Conservation (phyloP, 2,113 vertebrate genomes). For the Hoplias malabaricus region DNA sequence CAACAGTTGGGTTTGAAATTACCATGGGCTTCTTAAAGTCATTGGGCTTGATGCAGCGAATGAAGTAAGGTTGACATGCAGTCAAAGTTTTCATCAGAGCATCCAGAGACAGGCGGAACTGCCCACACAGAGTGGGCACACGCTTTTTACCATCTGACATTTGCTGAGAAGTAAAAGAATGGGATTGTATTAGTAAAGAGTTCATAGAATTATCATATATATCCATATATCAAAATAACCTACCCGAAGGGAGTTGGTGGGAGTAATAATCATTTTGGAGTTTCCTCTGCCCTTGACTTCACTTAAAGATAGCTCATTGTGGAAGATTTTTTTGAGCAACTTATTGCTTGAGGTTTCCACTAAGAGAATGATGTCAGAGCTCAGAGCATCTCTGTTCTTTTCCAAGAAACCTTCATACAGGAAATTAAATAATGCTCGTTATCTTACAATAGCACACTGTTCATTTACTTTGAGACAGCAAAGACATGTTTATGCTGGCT, state of each 20-base stretch:
- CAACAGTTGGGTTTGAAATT: slow-evolving; percentile 47
- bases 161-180: slow-evolving; percentile 61
- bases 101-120: slow-evolving; percentile 95
- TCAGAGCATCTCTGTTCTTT: slow-evolving; percentile 91
- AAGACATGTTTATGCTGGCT: not conserved
- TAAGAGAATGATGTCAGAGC: slow-evolving; percentile 80
- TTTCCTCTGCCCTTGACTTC: slow-evolving; percentile 56
- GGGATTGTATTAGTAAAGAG: not conserved
- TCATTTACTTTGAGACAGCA: not conserved
- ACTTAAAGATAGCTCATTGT: slow-evolving; percentile 61
- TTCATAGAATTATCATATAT: not conserved
- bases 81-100: slow-evolving; percentile 90
- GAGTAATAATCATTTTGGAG: slow-evolving; percentile 60
- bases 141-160: slow-evolving; percentile 74
- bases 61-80: slow-evolving; percentile 89
- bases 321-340: slow-evolving; percentile 85
- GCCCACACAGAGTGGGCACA: slow-evolving; percentile 80
- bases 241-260: slow-evolving; percentile 61
- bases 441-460: not conserved
- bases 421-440: not conserved
- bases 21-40: slow-evolving; percentile 95
- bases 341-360: slow-evolving; percentile 85
- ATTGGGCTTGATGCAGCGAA: slow-evolving; percentile 97
- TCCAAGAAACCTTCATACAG: slow-evolving; percentile 85
- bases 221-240: slow-evolving; percentile 6